Evolutionary conservation across 2,113 vertebrate species (phyloP).

Genomic region (Neodontobutis hainanensis): DNA sequence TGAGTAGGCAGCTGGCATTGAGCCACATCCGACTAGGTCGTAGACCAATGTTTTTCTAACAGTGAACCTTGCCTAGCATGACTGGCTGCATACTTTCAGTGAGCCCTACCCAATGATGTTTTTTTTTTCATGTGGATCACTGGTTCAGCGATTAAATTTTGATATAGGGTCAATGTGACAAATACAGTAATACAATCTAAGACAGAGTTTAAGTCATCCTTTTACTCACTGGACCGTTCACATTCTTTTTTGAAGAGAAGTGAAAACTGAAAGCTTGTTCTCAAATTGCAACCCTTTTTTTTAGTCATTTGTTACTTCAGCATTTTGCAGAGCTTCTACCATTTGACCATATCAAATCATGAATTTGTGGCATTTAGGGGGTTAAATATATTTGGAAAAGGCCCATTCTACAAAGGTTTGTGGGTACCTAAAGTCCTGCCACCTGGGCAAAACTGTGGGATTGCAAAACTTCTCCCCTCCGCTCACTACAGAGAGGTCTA

Average conservation of each 20-base stretch:
- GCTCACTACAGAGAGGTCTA: too few relatives aligned
- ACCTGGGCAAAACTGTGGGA: too few relatives aligned
- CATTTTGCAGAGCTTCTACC: too few relatives aligned
- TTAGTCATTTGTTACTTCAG: too few relatives aligned
- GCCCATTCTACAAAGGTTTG: too few relatives aligned
- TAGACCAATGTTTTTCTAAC: constrained; percentile 54
- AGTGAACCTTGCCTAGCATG: constrained; percentile 37
- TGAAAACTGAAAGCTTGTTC: not conserved
- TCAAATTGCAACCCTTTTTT: too few relatives aligned
- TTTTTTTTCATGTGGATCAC: constrained; percentile 46
- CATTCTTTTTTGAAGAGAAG: too few relatives aligned
- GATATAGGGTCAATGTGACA: constrained; percentile 29
- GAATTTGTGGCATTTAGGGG: too few relatives aligned
- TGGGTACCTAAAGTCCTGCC: too few relatives aligned
- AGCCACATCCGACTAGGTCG: constrained; percentile 46
- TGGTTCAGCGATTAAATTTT: constrained; percentile 30
- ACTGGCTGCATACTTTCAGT: constrained; percentile 46
- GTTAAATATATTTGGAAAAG: too few relatives aligned
- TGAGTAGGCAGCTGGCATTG: constrained; percentile 49
- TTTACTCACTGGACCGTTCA: constrained; percentile 30
- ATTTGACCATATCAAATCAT: too few relatives aligned
- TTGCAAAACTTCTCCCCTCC: too few relatives aligned
- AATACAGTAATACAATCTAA: constrained; percentile 24
- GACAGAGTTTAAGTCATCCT: constrained; percentile 2
- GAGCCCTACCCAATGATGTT: constrained; percentile 33